Evolutionary conservation across 2,113 vertebrate species (phyloP).

Genomic region (Tapirus terrestris): DNA sequence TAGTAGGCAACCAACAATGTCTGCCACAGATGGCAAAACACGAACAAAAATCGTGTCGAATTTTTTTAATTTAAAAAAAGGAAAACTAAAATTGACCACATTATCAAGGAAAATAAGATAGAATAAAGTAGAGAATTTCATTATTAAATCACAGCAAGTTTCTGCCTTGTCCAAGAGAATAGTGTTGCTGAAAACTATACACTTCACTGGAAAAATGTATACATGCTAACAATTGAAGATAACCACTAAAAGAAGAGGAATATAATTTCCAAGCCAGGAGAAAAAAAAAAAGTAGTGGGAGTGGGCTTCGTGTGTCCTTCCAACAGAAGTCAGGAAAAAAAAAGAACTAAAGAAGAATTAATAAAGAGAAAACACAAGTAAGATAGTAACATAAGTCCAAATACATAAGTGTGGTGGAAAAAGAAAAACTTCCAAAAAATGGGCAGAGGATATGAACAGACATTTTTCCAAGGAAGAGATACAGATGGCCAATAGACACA

Average conservation of each 20-base stretch:
- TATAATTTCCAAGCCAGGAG: neutral
- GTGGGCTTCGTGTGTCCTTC: neutral
- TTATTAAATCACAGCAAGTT: neutral
- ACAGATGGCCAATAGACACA: no score
- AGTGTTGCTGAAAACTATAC: neutral
- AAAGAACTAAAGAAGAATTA: neutral
- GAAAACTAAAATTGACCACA: slow-evolving; percentile 8
- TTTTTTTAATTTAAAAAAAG: slow-evolving; percentile 18
- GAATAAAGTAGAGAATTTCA: neutral
- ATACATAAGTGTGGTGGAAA: neutral
- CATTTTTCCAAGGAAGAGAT: no score
- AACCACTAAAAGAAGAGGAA: neutral
- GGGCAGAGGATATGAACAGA: no score
- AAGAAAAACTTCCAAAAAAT: neutral
- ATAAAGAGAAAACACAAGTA: neutral
- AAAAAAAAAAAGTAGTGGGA: neutral
- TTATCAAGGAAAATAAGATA: neutral
- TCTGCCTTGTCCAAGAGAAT: neutral
- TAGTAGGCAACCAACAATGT: neutral
- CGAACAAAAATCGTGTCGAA: neutral
- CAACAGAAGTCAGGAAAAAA: neutral
- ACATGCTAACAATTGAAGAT: neutral
- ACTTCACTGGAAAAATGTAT: neutral
- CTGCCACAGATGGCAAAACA: slow-evolving; percentile 42
- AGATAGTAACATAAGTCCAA: neutral